phyloP scores from a whole-genome alignment of 2,888 invertebrate species.

The Cheilosia grossa region DNA sequence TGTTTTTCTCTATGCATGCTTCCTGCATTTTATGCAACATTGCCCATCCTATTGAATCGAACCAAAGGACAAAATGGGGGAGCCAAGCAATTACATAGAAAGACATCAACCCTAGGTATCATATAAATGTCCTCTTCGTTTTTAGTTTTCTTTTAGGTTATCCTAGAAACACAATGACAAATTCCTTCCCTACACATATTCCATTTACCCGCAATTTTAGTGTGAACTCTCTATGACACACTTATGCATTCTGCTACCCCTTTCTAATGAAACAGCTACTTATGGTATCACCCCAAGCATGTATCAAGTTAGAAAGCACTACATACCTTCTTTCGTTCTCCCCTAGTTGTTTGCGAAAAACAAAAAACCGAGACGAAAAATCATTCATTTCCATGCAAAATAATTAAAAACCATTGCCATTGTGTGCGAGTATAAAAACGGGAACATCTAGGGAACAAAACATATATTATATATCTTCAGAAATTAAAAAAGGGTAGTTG shows the following conservation, averaged over 20 bases:
- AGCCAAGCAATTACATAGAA: conserved; percentile 24
- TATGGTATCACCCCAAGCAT: conserved; percentile 60
- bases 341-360: conserved; percentile 5
- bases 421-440: conserved; percentile 32
- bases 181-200: conserved; percentile 16
- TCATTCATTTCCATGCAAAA: conserved; percentile 36
- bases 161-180: conserved; percentile 50
- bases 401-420: conserved; percentile 51
- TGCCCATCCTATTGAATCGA: conserved; percentile 5
- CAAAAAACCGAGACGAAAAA: not conserved
- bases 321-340: conserved; percentile 21
- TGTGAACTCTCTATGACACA: conserved; percentile 63
- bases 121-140: not conserved
- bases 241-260: conserved; percentile 59
- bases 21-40: conserved; percentile 10
- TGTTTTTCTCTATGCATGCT: not conserved
- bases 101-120: conserved; percentile 32
- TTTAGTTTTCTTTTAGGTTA: conserved; percentile 56
- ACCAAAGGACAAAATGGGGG: conserved; percentile 15
- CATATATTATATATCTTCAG: conserved; percentile 5
- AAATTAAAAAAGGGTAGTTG: conserved; percentile 39
- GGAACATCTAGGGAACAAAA: conserved; percentile 9
- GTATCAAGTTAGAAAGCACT: conserved; percentile 56
- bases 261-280: conserved; percentile 60
- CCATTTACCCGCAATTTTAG: conserved; percentile 58